Evolutionary conservation across 2,797 vertebrate species (phyloP).

Genomic region (Mus minutoides): DNA sequence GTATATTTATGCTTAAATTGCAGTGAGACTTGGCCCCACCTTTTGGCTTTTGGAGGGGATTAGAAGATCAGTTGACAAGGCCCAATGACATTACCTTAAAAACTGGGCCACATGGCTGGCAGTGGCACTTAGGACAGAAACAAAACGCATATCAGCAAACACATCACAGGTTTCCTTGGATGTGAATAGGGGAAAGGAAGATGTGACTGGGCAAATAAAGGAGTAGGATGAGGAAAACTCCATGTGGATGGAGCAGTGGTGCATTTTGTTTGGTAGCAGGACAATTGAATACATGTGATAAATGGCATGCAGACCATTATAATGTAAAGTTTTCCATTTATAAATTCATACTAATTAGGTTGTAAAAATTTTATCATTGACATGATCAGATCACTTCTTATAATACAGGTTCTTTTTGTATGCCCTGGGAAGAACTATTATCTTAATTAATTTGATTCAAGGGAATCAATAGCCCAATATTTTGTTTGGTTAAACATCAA

Average conservation of each 20-base stretch:
- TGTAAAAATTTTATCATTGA: neutral
- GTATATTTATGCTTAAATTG: neutral
- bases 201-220: neutral
- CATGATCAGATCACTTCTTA: neutral
- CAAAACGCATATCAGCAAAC: neutral
- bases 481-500: slow-evolving; percentile 38
- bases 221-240: neutral
- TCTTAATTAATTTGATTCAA: neutral
- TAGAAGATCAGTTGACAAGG: neutral
- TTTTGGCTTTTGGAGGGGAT: neutral
- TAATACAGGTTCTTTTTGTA: neutral
- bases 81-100: neutral
- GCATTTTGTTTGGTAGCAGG: neutral
- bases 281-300: neutral
- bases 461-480: neutral
- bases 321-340: neutral
- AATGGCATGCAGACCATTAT: neutral
- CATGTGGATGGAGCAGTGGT: neutral
- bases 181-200: neutral
- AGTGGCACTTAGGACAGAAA: neutral
- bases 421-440: slow-evolving; percentile 13
- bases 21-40: neutral
- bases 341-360: neutral
- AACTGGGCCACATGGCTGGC: fast-evolving
- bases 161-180: neutral